Evolutionary conservation across 2,888 invertebrate species (phyloP).

Genomic region (Willowsia nigromaculata): DNA sequence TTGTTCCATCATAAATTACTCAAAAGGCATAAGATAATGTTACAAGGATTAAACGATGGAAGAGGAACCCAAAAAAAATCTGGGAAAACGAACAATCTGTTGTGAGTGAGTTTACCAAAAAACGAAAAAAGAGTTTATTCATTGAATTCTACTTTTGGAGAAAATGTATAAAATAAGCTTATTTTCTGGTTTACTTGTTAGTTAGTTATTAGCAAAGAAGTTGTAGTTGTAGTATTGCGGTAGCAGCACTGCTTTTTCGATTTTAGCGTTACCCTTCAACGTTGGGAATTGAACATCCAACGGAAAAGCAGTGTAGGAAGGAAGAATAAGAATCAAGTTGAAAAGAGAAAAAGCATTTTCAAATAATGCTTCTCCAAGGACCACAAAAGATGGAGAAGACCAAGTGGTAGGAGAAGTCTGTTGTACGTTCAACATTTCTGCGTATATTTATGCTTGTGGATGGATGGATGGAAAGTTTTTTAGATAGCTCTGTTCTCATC

Average conservation of each 20-base stretch:
- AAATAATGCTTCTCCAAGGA: slow-evolving; percentile 67
- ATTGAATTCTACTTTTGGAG: background rate
- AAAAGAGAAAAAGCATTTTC: slow-evolving; percentile 41
- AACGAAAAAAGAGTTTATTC: background rate
- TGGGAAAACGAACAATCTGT: slow-evolving; percentile 35
- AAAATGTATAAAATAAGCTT: background rate
- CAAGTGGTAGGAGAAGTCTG: background rate
- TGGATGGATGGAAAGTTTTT: slow-evolving; percentile 4
- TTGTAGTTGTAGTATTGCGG: background rate
- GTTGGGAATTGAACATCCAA: slow-evolving; percentile 32
- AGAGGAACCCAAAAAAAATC: slow-evolving; percentile 2
- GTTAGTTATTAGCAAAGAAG: slow-evolving; percentile 10
- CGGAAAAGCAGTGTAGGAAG: background rate
- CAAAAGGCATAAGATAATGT: slow-evolving; percentile 25
- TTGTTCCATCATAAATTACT: slow-evolving; percentile 14
- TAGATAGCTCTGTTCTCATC: background rate
- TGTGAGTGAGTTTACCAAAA: slow-evolving; percentile 33
- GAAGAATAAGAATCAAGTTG: slow-evolving; percentile 24
- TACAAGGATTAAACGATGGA: slow-evolving; percentile 37
- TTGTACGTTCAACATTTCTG: background rate
- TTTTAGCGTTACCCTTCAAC: slow-evolving; percentile 64
- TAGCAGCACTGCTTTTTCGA: slow-evolving; percentile 45
- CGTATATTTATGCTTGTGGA: background rate
- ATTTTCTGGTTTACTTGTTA: slow-evolving; percentile 25
- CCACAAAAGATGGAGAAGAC: slow-evolving; percentile 31